Evolutionary conservation across 2,113 vertebrate genomes (phyloP), one percentile per base, ranked within the genome.

Genomic region (Chitala chitala): DNA sequence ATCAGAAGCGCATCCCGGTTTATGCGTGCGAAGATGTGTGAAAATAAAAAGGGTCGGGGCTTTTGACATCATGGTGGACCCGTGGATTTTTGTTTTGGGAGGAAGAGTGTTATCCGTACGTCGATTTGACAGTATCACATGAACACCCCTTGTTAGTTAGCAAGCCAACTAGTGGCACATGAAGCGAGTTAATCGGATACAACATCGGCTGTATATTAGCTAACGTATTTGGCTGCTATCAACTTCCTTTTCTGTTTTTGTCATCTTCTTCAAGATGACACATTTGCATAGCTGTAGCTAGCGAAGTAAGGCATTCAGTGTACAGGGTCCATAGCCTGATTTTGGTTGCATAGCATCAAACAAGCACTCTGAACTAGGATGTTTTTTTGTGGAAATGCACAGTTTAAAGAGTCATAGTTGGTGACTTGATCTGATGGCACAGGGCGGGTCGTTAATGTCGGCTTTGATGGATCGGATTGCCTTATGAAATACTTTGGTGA

Each of bases 11-110:
- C 59, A 17, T 69, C 65, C 38, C 66, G 50, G 48, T 55, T 69
- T 69, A 63, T 50, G 31, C 66, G 74, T 69, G 78, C 71, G 63
- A 76, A 80, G 77, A 78, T 80, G 79, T 80, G 73, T 80, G 77
- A 64, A 78, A 61, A 59, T 63, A 65, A 40, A 80, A 79, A 66
- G 68, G 83, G 83, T 82, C 84, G 76, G 83, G 80, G 84, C 78
- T 84, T 87, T 83, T 73, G 79, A 81, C 86, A 87, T 85, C 76
- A 82, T 85, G 87, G 85, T 84, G 86, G 82, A 81, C 72, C 81
- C 77, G 77, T 22, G 74, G 76, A 46, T 63, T 77, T 64, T 80
- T 76, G 78, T 80, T 80, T 76, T 36, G 17, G 56, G 29, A 65
- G 63, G 56, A 36, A 65, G 63, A 77, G 26, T 80, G 77, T 76